These are phyloP conservation scores for Enteromius viviparus DNA, from an alignment of 2,797 vertebrate genomes.

Conservation along the genomic window DNA sequence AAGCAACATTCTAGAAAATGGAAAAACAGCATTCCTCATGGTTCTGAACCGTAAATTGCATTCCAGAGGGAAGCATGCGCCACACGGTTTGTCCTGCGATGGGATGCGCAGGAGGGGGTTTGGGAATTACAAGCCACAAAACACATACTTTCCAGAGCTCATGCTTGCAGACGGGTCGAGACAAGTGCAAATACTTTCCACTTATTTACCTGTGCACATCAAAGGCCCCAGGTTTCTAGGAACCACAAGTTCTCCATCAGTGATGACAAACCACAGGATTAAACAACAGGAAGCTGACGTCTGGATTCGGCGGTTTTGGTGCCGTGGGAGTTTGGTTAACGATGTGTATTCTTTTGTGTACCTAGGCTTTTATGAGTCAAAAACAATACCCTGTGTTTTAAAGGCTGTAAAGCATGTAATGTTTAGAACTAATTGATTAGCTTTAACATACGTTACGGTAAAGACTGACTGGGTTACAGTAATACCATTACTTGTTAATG, in stretches of 20 bases:
- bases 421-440: not conserved
- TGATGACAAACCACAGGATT: constrained; percentile 56
- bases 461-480: not conserved
- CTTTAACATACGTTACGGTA: constrained; percentile 3
- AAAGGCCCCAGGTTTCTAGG: constrained; percentile 63
- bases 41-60: constrained; percentile 35
- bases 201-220: constrained; percentile 75
- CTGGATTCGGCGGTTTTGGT: constrained; percentile 37
- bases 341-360: constrained; percentile 38
- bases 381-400: constrained; percentile 45
- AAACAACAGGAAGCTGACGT: constrained; percentile 46
- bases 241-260: constrained; percentile 58
- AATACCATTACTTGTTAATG: not conserved
- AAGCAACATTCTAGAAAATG: constrained; percentile 11
- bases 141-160: constrained; percentile 72
- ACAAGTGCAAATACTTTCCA: constrained; percentile 74
- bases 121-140: constrained; percentile 67
- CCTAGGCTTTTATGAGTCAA: constrained; percentile 39
- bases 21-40: constrained; percentile 48
- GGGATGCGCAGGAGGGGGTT: constrained; percentile 57
- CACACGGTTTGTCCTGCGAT: constrained; percentile 41
- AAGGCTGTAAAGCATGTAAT: constrained; percentile 1
- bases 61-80: constrained; percentile 41
- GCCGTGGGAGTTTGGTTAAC: constrained; percentile 46
- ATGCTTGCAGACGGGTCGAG: constrained; percentile 59